Evolutionary conservation across 2,113 vertebrate species (phyloP), one percentile per base, ranked within the genome.

Genomic region (Tringa solitaria): DNA sequence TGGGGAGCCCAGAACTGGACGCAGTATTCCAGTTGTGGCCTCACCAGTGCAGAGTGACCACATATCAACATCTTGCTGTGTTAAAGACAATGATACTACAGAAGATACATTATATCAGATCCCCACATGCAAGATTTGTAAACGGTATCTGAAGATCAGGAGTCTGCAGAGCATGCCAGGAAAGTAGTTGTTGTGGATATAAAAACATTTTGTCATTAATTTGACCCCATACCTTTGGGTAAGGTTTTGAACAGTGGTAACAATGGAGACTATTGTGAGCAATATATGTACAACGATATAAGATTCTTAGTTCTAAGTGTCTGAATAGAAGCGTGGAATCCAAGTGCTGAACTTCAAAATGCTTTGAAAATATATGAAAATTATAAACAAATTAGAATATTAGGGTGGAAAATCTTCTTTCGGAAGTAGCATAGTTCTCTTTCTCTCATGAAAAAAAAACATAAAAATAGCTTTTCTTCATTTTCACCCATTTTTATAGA

Each of bases 351-450:
- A 30, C 13, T 39, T 39, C 5, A 39, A 69, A 67, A 48, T 26
- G 46, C 5, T 35, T 72, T 15, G 41, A 48, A 41, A 48, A 12
- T 21, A 9, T 41, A 63, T 10, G 8, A 76, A 69, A 63, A 46
- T 12, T 64, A 39, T 43, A 28, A 15, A 56, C 3, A 45, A n/a
- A 53, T 10, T 8, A 51, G 23, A 54, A 48, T 8, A 13, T 23
- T 17, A 15, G 0, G 0, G 14, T 6, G 5, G 18, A 50, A 80
- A 27, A 12, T 5, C 22, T n/a, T 21, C 2, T 53, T 37, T 68
- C 18, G n/a, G 28, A 20, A 27, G 5, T 22, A 21, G 8, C 23
- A 20, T 8, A 57, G 21, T 39, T 46, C 20, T 46, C 45, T 46
- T 46, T 46, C 19, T 20, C 45, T 46, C 45, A 46, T 21, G 45